Percentiles rank a stretch among this genome's conserved stretches.
Conservation (phyloP, 2,797 vertebrate genomes). For the Spondyliosoma cantharus region DNA sequence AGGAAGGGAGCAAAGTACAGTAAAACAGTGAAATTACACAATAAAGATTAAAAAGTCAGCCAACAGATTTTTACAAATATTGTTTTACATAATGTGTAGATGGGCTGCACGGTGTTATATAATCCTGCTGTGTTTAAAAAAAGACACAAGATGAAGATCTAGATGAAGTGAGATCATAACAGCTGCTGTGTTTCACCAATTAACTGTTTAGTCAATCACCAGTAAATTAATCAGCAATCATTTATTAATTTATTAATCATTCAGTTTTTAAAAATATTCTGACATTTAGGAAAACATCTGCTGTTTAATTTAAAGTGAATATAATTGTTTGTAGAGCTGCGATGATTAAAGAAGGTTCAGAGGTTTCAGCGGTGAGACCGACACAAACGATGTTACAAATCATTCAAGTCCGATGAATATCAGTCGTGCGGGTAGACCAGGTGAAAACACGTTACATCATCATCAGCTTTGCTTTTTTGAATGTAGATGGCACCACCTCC, state of each 20-base stretch:
- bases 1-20: conserved; percentile 53
- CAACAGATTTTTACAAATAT: conserved; percentile 1
- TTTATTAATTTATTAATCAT: neutral
- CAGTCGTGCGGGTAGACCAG: neutral
- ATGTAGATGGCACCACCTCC: neutral
- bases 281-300: neutral
- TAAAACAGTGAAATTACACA: conserved; percentile 36
- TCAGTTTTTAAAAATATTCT: too few relatives aligned
- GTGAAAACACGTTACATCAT: neutral
- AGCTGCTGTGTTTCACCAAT: neutral
- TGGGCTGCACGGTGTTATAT: neutral
- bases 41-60: conserved; percentile 11
- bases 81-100: neutral
- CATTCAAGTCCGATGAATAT: too few relatives aligned
- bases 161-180: neutral
- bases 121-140: neutral
- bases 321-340: too few relatives aligned
- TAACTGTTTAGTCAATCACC: neutral
- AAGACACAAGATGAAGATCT: neutral
- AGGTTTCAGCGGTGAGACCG: too few relatives aligned
- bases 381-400: too few relatives aligned
- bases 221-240: neutral
- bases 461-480: conserved; percentile 1
- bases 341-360: too few relatives aligned
- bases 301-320: neutral